Evolutionary conservation across 2,888 invertebrate genomes (phyloP).

Genomic region (Biston betularia): DNA sequence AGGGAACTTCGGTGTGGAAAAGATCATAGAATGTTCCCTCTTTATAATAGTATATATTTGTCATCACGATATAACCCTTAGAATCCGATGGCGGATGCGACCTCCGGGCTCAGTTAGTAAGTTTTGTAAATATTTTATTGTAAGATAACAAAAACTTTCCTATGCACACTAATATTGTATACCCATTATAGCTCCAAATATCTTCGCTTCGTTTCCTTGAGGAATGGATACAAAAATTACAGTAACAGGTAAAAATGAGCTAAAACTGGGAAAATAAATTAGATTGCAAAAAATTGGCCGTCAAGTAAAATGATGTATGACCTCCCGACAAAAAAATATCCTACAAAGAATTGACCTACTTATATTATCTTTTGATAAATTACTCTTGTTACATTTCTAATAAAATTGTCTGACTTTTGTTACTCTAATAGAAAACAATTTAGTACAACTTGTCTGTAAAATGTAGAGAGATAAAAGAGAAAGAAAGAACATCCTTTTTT

Average conservation of each 20-base stretch:
- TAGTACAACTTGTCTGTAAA: not conserved
- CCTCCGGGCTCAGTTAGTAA: too few species aligned
- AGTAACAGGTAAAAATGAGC: conserved; percentile 38
- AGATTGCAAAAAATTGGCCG: conserved; percentile 65
- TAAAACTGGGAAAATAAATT: conserved; percentile 59
- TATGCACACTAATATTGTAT: not conserved
- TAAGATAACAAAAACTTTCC: not conserved
- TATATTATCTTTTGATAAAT: conserved; percentile 68
- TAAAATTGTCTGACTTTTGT: conserved; percentile 47
- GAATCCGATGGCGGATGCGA: too few species aligned
- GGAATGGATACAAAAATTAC: conserved; percentile 23
- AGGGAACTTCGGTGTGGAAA: too few species aligned
- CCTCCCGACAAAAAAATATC: conserved; percentile 62
- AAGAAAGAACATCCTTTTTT: too few species aligned
- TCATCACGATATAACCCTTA: too few species aligned
- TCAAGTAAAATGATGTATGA: conserved; percentile 78
- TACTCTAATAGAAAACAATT: conserved; percentile 12
- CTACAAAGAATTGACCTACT: conserved; percentile 62
- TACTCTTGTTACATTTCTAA: conserved; percentile 45
- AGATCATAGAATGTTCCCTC: too few species aligned
- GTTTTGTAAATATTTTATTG: too few species aligned
- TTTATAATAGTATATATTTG: too few species aligned
- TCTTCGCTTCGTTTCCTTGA: conserved; percentile 11
- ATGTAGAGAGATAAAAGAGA: not conserved
- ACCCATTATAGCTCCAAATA: not conserved